A percentile compares a stretch with the other conserved stretches of the same genome.
Evolutionary conservation across 1,140 invertebrate genomes (phyloP).

Genomic region (Bombus soroeensis): DNA sequence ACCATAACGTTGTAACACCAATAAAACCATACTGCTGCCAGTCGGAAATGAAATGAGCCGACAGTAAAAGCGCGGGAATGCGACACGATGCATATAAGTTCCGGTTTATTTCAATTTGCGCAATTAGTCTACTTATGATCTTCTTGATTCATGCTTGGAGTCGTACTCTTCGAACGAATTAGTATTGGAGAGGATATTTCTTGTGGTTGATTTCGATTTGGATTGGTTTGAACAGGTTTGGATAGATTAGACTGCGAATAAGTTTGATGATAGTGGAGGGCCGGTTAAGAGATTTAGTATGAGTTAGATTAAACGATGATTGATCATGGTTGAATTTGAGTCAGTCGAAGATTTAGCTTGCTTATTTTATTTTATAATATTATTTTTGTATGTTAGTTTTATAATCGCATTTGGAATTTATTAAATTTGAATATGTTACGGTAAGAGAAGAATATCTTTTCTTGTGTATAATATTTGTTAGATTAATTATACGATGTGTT

Average conservation of each 20-base stretch:
- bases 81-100: slow-evolving; percentile 77
- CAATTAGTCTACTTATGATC: slow-evolving; percentile 39
- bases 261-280: too few relatives aligned
- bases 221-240: neutral
- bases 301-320: too few relatives aligned
- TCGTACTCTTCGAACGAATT: slow-evolving; percentile 11
- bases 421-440: too few relatives aligned
- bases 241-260: too few relatives aligned
- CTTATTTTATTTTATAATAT: too few relatives aligned
- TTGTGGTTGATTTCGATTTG: neutral
- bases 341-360: neutral
- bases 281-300: too few relatives aligned
- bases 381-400: too few relatives aligned
- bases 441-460: too few relatives aligned
- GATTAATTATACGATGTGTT: too few relatives aligned
- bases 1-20: slow-evolving; percentile 74
- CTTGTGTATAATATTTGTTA: too few relatives aligned
- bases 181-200: accelerated
- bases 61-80: slow-evolving; percentile 76
- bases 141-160: slow-evolving; percentile 48
- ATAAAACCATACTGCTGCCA: slow-evolving; percentile 73
- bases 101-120: slow-evolving; percentile 80
- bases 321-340: too few relatives aligned
- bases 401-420: too few relatives aligned
- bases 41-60: slow-evolving; percentile 77